phyloP scores from a whole-genome alignment of 2,113 vertebrate genomes.

The Hipposideros armiger region DNA sequence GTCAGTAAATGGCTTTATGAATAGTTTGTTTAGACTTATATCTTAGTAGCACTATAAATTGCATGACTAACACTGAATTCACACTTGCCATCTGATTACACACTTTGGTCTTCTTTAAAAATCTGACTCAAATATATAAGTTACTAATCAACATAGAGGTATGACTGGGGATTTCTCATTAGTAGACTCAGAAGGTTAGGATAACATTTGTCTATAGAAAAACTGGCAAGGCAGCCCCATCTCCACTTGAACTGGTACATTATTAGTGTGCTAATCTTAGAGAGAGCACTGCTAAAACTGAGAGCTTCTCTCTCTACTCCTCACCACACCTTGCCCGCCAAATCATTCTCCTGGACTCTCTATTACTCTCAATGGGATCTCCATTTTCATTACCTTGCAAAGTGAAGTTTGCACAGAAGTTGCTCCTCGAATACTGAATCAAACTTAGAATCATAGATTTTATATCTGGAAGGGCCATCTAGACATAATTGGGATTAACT shows the following conservation, averaged over 20 bases:
- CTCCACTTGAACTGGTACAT: conserved; percentile 69
- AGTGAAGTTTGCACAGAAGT: neutral
- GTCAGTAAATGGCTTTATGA: neutral
- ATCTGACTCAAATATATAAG: neutral
- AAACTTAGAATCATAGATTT: conserved; percentile 8
- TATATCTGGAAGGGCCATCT: neutral
- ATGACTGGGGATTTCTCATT: neutral
- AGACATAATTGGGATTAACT: neutral
- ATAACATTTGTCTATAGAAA: conserved; percentile 66
- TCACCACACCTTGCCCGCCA: neutral
- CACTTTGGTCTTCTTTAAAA: conserved; percentile 20
- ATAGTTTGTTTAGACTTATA: neutral
- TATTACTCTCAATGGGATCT: neutral
- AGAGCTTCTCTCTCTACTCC: neutral
- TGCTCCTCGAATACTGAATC: neutral
- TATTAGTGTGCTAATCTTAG: conserved; percentile 58
- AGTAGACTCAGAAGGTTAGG: neutral
- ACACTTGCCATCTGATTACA: neutral
- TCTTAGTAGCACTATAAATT: neutral
- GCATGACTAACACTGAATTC: neutral
- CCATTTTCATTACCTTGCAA: neutral
- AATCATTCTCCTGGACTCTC: neutral
- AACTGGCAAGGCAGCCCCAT: conserved; percentile 65
- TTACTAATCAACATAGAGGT: neutral
- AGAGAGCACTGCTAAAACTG: neutral